A percentile compares a stretch with the other conserved stretches of the same genome.
phyloP scores from a whole-genome alignment of 2,797 vertebrate species.

The Danio jaintianensis region DNA sequence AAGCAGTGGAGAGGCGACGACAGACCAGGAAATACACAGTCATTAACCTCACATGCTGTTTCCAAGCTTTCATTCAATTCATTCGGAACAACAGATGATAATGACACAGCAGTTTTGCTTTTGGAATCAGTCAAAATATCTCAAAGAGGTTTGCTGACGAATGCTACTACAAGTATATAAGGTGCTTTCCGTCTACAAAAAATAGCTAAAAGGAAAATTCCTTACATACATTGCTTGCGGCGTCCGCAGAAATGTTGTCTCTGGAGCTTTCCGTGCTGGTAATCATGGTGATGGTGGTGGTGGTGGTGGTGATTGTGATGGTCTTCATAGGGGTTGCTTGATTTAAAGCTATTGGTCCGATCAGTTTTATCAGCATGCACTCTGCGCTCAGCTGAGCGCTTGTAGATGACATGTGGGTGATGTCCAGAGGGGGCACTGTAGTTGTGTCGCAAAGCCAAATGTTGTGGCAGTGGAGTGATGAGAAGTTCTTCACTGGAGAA shows the following conservation, averaged over 20 bases:
- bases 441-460: constrained; percentile 88
- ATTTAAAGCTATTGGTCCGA: constrained; percentile 46
- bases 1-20: constrained; percentile 60
- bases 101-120: neutral
- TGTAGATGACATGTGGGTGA: constrained; percentile 94
- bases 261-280: constrained; percentile 78
- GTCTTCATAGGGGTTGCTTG: constrained; percentile 37
- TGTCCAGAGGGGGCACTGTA: constrained; percentile 86
- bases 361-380: constrained; percentile 70
- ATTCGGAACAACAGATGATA: constrained; percentile 2
- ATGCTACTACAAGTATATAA: neutral
- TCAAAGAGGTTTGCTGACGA: neutral
- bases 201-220: constrained; percentile 78
- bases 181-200: constrained; percentile 34
- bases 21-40: constrained; percentile 68
- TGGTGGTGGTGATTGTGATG: constrained; percentile 57
- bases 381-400: constrained; percentile 86
- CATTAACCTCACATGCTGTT: constrained; percentile 63
- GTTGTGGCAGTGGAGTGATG: constrained; percentile 89
- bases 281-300: constrained; percentile 66
- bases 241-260: constrained; percentile 97
- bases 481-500: constrained; percentile 88
- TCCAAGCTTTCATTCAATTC: constrained; percentile 46
- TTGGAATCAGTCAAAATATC: constrained; percentile 8
- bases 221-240: constrained; percentile 99